Evolutionary conservation across 2,113 vertebrate species (phyloP).

Genomic region (Cygnus atratus): DNA sequence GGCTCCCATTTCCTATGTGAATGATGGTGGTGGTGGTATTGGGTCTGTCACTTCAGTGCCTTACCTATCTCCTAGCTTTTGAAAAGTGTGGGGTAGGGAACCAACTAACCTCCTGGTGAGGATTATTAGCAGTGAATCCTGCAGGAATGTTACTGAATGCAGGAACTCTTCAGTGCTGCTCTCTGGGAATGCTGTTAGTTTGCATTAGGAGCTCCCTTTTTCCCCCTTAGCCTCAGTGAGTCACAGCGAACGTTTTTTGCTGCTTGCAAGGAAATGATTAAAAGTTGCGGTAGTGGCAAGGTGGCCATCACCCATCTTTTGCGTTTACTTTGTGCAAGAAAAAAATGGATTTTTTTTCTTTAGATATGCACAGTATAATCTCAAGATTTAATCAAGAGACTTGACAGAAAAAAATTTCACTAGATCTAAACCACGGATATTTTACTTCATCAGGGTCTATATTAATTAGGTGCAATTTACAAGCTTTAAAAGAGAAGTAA

Average conservation of each 20-base stretch:
- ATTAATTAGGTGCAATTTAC: constrained; percentile 43
- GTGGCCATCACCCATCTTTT: neutral
- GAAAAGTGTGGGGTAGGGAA: neutral
- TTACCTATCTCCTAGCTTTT: neutral
- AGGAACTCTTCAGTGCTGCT: neutral
- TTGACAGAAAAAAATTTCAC: neutral
- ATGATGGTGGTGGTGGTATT: neutral
- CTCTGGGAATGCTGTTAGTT: neutral
- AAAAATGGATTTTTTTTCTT: neutral
- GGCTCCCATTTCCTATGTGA: rapidly evolving
- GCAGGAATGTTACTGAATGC: neutral
- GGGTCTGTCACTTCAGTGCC: neutral
- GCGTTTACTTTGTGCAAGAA: neutral
- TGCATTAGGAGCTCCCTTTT: neutral
- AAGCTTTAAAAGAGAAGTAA: constrained; percentile 36
- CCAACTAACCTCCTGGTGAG: neutral
- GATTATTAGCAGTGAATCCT: neutral
- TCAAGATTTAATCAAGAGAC: neutral
- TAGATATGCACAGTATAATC: neutral
- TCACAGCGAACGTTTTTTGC: neutral
- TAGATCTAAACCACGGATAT: neutral
- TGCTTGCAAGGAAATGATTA: neutral
- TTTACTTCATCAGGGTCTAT: neutral
- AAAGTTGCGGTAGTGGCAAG: neutral
- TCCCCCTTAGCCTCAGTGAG: neutral